A percentile compares a stretch with the other conserved stretches of the same genome.
phyloP scores from a whole-genome alignment of 2,888 invertebrate genomes.

The Acanthopleura granulata region DNA sequence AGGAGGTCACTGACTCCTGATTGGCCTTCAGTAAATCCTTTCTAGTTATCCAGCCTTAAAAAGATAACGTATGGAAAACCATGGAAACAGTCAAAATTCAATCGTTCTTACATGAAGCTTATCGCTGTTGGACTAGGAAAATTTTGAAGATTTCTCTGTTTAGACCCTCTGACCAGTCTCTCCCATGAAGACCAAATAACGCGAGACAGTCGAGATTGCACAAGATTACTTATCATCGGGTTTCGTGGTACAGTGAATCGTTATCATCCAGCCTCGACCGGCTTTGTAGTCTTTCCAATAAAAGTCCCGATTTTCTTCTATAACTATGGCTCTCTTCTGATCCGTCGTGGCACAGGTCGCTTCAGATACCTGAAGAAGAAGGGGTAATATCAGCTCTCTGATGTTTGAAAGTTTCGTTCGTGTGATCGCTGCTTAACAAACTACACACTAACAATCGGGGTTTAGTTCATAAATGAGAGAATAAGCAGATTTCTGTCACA shows the following conservation, averaged over 20 bases:
- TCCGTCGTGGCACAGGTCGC: neutral
- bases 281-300: neutral
- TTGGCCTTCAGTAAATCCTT: too few relatives aligned
- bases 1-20: too few relatives aligned
- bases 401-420: neutral
- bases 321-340: neutral
- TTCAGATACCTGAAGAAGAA: neutral
- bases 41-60: too few relatives aligned
- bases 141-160: too few relatives aligned
- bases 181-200: too few relatives aligned
- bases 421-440: neutral
- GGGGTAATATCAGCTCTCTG: neutral
- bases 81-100: too few relatives aligned
- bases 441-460: neutral
- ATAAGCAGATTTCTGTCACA: too few relatives aligned
- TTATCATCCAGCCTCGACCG: conserved; percentile 14
- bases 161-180: too few relatives aligned
- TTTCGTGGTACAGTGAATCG: conserved; percentile 6
- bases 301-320: conserved; percentile 2
- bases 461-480: neutral
- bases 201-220: too few relatives aligned
- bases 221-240: neutral
- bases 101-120: too few relatives aligned
- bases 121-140: too few relatives aligned
- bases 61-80: too few relatives aligned